Evolutionary conservation across 1,140 invertebrate genomes (phyloP).

Genomic region (Mycetomoellerius zeteki): DNA sequence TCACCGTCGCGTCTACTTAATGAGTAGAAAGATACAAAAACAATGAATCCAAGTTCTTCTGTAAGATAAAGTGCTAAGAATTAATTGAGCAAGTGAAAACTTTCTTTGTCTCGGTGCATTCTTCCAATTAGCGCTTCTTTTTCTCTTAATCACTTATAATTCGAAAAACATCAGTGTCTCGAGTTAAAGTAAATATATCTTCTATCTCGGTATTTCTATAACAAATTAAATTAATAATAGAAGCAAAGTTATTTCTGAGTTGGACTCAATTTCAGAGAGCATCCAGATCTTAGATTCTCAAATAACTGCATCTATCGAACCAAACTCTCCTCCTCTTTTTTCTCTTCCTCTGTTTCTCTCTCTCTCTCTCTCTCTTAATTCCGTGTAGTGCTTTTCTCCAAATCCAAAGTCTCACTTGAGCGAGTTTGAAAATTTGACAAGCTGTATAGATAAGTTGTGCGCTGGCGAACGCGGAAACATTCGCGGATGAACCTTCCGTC

Average conservation of each 20-base stretch:
- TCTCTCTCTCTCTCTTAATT: neutral
- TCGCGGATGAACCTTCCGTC: conserved; percentile 70
- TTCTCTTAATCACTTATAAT: neutral
- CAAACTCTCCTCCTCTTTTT: neutral
- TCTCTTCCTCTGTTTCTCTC: neutral
- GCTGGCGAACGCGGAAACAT: conserved; percentile 58
- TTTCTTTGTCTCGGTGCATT: neutral
- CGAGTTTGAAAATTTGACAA: conserved; percentile 56
- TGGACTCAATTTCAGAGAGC: neutral
- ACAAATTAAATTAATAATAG: neutral
- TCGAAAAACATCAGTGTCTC: neutral
- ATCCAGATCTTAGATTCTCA: neutral
- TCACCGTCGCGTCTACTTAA: neutral
- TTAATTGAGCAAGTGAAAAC: neutral
- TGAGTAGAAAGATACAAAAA: conserved; percentile 1
- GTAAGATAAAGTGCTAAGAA: neutral
- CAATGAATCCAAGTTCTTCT: neutral
- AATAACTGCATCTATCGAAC: neutral
- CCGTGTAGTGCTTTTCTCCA: neutral
- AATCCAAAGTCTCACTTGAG: neutral
- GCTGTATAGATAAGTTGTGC: conserved; percentile 16
- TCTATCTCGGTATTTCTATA: neutral
- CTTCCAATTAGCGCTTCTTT: neutral
- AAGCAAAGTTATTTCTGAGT: neutral
- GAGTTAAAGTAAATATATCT: neutral